Evolutionary conservation across 2,113 vertebrate species (phyloP).

Genomic region (Ibidorhyncha struthersii): DNA sequence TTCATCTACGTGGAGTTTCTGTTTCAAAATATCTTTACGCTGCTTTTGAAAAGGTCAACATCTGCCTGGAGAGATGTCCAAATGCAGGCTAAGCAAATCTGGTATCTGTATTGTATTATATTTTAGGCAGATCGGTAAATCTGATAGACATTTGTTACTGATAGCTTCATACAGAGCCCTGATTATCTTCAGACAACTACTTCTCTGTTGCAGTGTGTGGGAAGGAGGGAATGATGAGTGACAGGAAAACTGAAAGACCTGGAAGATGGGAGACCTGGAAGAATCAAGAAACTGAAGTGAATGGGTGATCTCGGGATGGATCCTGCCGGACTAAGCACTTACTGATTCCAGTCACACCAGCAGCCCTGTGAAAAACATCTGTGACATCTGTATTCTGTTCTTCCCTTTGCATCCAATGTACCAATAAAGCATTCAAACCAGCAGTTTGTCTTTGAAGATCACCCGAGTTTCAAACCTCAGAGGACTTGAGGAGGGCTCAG

Average conservation of each 20-base stretch:
- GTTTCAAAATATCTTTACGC: neutral
- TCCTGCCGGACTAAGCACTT: neutral
- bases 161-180: neutral
- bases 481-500: neutral
- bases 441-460: neutral
- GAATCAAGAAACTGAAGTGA: neutral
- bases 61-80: neutral
- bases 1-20: neutral
- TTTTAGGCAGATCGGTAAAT: neutral
- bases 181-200: neutral
- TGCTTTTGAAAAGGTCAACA: neutral
- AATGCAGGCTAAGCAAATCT: neutral
- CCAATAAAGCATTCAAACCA: neutral
- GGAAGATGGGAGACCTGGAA: neutral
- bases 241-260: neutral
- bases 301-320: neutral
- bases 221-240: neutral
- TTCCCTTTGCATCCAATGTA: neutral
- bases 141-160: neutral
- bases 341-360: neutral
- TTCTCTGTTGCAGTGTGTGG: neutral
- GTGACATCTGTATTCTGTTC: neutral
- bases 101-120: neutral
- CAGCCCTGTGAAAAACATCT: neutral
- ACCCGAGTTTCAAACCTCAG: neutral